A percentile compares a stretch with the other conserved stretches of the same genome.
Conservation (phyloP, 2,888 invertebrate species). For the Heteromyza rotundicornis region DNA sequence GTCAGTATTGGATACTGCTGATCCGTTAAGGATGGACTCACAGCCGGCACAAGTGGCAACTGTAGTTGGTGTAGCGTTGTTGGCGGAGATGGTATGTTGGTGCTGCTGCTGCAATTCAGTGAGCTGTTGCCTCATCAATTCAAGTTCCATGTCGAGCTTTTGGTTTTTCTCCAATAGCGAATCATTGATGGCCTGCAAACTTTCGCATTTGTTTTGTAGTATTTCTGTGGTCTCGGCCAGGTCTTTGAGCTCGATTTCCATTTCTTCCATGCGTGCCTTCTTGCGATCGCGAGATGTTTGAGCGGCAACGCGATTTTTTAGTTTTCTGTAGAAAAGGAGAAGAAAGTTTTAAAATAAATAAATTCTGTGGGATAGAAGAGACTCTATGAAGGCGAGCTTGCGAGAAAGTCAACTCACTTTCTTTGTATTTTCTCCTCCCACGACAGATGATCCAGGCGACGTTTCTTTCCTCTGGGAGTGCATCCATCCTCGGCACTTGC, state of each 20-base stretch:
- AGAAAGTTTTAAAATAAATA: background rate
- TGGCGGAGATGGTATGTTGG: too few relatives aligned
- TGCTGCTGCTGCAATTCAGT: constrained; percentile 62
- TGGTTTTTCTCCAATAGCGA: constrained; percentile 73
- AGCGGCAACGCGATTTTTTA: constrained; percentile 96
- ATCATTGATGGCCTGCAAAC: constrained; percentile 67
- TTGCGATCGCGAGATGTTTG: constrained; percentile 97
- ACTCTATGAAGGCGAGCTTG: too few relatives aligned
- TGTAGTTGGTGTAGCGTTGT: constrained; percentile 3
- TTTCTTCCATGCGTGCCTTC: constrained; percentile 89
- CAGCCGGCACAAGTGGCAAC: constrained; percentile 67
- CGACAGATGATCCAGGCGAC: constrained; percentile 80
- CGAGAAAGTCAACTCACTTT: constrained; percentile 69
- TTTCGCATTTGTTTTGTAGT: constrained; percentile 64
- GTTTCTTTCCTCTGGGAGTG: constrained; percentile 67
- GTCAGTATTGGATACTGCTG: constrained; percentile 75
- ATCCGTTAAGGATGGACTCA: constrained; percentile 70
- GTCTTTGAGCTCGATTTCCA: constrained; percentile 75
- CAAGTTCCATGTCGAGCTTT: constrained; percentile 71
- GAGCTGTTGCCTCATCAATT: constrained; percentile 67
- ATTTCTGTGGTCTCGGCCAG: constrained; percentile 71
- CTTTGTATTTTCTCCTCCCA: constrained; percentile 88
- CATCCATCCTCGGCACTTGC: constrained; percentile 22
- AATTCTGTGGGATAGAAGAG: too few relatives aligned
- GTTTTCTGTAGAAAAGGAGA: constrained; percentile 74